These are phyloP conservation scores for Phataginus tricuspis DNA, from an alignment of 2,797 vertebrate species.

Conservation along the genomic window DNA sequence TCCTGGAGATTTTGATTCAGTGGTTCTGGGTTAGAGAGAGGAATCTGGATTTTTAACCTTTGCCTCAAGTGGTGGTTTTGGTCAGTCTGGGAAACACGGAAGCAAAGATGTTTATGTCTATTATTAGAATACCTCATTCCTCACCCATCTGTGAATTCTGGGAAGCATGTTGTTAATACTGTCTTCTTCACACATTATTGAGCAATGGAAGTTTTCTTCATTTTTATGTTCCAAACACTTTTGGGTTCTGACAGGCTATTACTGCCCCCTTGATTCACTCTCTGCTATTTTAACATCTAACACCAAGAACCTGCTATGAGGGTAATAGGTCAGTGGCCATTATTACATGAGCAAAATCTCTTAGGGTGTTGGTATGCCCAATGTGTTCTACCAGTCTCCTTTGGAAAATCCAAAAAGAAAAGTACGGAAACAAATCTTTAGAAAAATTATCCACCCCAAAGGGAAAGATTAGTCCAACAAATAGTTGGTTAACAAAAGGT, in stretches of 20 bases:
- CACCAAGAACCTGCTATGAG: not conserved
- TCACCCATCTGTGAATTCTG: not conserved
- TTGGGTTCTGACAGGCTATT: not conserved
- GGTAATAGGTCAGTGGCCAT: rapidly evolving
- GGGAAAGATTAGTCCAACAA: not conserved
- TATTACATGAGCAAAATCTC: rapidly evolving
- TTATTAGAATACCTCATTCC: not conserved
- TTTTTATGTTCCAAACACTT: not conserved
- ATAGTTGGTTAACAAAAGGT: not conserved
- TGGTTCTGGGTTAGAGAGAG: not conserved
- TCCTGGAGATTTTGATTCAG: not conserved
- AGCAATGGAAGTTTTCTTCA: not conserved
- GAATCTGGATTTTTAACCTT: not conserved
- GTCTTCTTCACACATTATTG: not conserved
- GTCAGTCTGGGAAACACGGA: not conserved
- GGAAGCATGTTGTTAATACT: not conserved
- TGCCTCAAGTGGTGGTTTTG: not conserved
- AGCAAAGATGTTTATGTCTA: not conserved
- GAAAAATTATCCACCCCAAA: not conserved
- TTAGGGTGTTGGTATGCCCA: not conserved
- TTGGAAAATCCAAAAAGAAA: not conserved
- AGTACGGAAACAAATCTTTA: not conserved
- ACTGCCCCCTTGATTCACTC: not conserved
- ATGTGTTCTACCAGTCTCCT: not conserved
- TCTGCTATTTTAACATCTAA: not conserved